phyloP scores from a whole-genome alignment of 2,888 invertebrate genomes.

The Oscheius sp. region DNA sequence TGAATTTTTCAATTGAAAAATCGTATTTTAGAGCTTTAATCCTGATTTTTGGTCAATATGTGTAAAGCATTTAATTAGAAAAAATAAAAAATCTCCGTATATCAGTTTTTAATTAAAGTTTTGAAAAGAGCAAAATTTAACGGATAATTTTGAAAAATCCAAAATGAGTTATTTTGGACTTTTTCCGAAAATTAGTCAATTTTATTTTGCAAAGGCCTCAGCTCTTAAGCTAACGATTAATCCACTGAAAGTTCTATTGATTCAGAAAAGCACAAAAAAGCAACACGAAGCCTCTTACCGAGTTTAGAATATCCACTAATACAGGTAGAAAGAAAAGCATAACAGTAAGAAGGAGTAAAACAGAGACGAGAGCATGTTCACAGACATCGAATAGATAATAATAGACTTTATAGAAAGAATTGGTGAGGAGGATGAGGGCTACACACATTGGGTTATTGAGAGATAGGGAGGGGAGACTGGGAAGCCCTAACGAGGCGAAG shows the following conservation, averaged over 20 bases:
- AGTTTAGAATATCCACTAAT: slow-evolving; percentile 34
- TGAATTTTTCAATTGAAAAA: too few species aligned
- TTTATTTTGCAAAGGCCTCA: not conserved
- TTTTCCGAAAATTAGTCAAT: not conserved
- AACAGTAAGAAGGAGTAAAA: slow-evolving; percentile 50
- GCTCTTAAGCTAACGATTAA: too few species aligned
- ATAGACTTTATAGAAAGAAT: slow-evolving; percentile 61
- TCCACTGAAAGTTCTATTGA: too few species aligned
- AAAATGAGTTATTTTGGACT: not conserved
- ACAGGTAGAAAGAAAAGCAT: slow-evolving; percentile 53
- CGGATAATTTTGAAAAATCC: too few species aligned
- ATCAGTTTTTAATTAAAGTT: too few species aligned
- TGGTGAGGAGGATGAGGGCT: slow-evolving; percentile 54
- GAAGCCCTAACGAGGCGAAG: slow-evolving; percentile 12
- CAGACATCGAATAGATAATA: slow-evolving; percentile 59
- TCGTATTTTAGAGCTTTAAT: too few species aligned
- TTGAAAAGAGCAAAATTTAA: too few species aligned
- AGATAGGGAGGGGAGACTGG: not conserved
- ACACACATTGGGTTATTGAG: slow-evolving; percentile 49
- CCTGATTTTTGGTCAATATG: too few species aligned
- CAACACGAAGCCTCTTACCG: slow-evolving; percentile 44
- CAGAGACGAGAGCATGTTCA: slow-evolving; percentile 57
- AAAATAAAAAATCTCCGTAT: too few species aligned
- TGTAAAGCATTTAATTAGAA: too few species aligned
- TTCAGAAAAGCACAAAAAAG: too few species aligned